These are phyloP conservation scores for Drosophila neocordata DNA, from an alignment of 1,140 invertebrate genomes.

Conservation along the genomic window DNA sequence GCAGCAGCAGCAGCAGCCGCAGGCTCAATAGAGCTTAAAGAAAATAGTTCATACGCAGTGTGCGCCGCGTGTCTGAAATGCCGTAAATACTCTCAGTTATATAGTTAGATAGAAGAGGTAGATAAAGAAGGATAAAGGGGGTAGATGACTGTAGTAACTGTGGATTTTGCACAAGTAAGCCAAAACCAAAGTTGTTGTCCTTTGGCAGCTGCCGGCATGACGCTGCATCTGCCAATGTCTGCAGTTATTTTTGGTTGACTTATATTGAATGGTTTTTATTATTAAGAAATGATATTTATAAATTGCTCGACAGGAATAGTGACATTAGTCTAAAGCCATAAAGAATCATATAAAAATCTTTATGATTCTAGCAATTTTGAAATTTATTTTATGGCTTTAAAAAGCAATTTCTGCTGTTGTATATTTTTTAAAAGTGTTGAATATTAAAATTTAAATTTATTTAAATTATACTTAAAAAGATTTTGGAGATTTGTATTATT, in stretches of 20 bases:
- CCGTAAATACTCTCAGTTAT: conserved; percentile 59
- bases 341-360: not conserved
- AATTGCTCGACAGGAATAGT: conserved; percentile 3
- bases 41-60: conserved; percentile 77
- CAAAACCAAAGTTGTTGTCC: conserved; percentile 32
- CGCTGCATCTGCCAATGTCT: conserved; percentile 16
- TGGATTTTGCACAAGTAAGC: conserved; percentile 4
- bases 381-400: not conserved
- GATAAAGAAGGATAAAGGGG: not conserved
- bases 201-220: conserved; percentile 46
- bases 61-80: conserved; percentile 65
- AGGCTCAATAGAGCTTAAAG: conserved; percentile 44
- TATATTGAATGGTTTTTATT: conserved; percentile 32
- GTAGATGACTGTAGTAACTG: conserved; percentile 1
- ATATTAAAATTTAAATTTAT: no score
- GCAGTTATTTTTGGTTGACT: conserved; percentile 22
- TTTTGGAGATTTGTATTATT: no score
- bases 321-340: not conserved
- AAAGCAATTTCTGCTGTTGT: not conserved
- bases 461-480: no score
- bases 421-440: not conserved
- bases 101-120: conserved; percentile 3
- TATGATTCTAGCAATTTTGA: not conserved
- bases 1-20: conserved; percentile 26
- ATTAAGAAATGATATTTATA: conserved; percentile 14